Base-by-base conservation (phyloP, 2,888 invertebrate genomes). In the Hoplodrina blanda region DNA sequence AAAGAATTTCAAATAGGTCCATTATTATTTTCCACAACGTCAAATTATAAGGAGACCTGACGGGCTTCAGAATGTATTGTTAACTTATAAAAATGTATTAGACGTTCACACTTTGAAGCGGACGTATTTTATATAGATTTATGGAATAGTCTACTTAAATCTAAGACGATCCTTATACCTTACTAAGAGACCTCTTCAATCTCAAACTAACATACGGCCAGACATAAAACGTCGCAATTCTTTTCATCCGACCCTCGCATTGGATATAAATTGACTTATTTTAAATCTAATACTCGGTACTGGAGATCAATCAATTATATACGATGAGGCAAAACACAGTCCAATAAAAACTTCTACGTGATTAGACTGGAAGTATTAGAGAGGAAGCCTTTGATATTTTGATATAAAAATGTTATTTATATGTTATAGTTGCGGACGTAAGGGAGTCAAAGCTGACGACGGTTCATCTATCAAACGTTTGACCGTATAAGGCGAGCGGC, bases 401-500 rank as follows among this genome's bases (percentile, higher is more conserved):
- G 57, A 69, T 79, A 76, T 70, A 69, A 76, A 82, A 84, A 78
- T 78, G 71, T 80, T 80, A 85, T 85, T 80, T 85, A 83, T 85
- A 79, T 78, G 83, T 84, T 80, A 83, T 80, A 81, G 74, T 76
- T 76, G 71, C 70, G 76, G 82, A 84, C 83, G 73, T 74, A 74
- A 79, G 70, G 64, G 73, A 79, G 77, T 85, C 81, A 80, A 77
- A 82, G 84, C 74, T 77, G 84, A 83, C 79, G 87, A 81, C 82
- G 81, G 83, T 82, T 74, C 83, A 84, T 84, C 73, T 85, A 90
- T 93, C 92, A 93, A 91, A 90, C 84, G 78, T 72, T 67, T 63
- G 62, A 25, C 92, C 91, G 63, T 90, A 92, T 87, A 93, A 76
- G 94, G 94, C 72, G 70, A 73, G 79, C 89, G 93, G 88, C 93